Base-by-base conservation (phyloP, 2,888 invertebrate genomes). In the Phrixothrix hirtus region DNA sequence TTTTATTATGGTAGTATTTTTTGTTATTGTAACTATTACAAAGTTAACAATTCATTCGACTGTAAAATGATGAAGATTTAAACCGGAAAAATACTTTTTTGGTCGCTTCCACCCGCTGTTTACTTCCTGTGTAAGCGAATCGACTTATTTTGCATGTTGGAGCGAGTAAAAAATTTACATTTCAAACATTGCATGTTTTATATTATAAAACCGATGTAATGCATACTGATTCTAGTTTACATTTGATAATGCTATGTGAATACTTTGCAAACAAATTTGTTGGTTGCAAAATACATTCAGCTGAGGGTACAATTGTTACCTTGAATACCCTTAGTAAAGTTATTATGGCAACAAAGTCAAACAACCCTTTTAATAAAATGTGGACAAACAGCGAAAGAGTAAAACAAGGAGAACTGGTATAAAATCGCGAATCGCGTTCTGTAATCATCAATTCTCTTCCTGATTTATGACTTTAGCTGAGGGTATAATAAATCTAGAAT, bases 41-140 rank as follows among this genome's bases (percentile, higher is more conserved):
- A 48, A 57, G 55, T 57, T 64, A 58, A 48, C 61, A 60, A 65
- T 46, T 58, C 64, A 60, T 54, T 61, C 61, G 61, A 61, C 64
- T 69, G 67, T 67, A 61, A 67, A 71, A 68, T 63, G 65, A 67
- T 64, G 65, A 67, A 66, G 66, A 69, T 69, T 68, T 67, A 71
- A 67, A 66, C 65, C 69, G 70, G 70, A 70, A 69, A 66, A 56
- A 63, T 61, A 65, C 66, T 68, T 70, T 70, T 69, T 69, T 64
- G 58, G 59, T 54, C 55, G 57, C 63, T 64, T 65, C 69, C 67
- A 61, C 58, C 56, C 61, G 62, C 64, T 68, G 66, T 66, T 65
- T 65, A 69, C 67, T 64, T 70, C 69, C 70, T 68, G 67, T 60
- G 60, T 55, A 61, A 58, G 62, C 63, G 61, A 58, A 63, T 57